Evolutionary conservation across 2,797 vertebrate genomes (phyloP), one percentile per base, ranked within the genome.

Genomic region (Poeciliopsis gracilis): DNA sequence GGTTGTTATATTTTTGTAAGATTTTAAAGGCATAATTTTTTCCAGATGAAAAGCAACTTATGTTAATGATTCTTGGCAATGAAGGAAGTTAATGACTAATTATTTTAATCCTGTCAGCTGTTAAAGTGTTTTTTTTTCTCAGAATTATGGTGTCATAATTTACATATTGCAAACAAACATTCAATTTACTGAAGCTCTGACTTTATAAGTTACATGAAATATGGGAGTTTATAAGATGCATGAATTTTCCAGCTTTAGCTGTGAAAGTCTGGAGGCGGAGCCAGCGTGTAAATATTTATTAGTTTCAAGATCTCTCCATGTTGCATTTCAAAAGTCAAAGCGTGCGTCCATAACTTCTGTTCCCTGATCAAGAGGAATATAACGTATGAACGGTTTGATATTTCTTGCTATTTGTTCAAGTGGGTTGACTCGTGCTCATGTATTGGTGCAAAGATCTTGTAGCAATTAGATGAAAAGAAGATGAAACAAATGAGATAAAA

Each of bases 401-500:
- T 67, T 67, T 67, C 11, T 41, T 13, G 2, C 5, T 25, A 23
- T 41, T 6, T 43, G 33, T 69, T 23, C 36, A 38, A 10, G 3
- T 30, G 47, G 23, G 18, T 7, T 43, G 47, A 77, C 36, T 2
- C 45, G 33, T 33, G 30, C 61, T 49, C 4, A 15, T 77, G 41
- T 41, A 36, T 43, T 83, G 5, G 46, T 67, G 23, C 47, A 63
- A 23, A 46, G 20, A 2, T 49, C 41, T 67, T 76, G 61, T 75
- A 63, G 80, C 66, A 78, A 70, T 84, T 66, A 66, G 9, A 53
- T 78, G 41, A 30, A 69, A 76, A 43, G 73, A 16, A 43, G 61
- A 78, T 49, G 71, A 73, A 80, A 79, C 77, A 33, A 73, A 55
- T 6, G 2, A 47, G 47, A 85, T 72, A 36, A 77, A 77, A 87